Evolutionary conservation across 1,140 invertebrate genomes (phyloP).

Genomic region (Ylistrum balloti): DNA sequence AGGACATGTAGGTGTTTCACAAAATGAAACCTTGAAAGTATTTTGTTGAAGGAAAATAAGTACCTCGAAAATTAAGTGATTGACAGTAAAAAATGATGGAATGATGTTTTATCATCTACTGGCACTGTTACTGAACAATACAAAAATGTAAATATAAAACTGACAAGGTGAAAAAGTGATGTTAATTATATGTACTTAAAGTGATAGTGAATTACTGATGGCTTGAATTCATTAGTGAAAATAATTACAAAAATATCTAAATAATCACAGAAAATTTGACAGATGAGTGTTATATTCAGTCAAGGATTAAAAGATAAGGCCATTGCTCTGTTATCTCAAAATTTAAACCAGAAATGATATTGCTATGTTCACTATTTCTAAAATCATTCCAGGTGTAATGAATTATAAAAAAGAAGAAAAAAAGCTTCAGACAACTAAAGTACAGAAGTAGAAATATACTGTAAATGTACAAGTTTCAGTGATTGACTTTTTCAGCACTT

Average conservation of each 20-base stretch:
- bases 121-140: not conserved
- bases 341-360: constrained; percentile 22
- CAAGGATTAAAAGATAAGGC: not conserved
- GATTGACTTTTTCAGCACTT: too few relatives aligned
- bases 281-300: not conserved
- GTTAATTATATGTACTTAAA: not conserved
- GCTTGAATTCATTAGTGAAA: not conserved
- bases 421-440: too few relatives aligned
- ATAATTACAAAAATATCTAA: constrained; percentile 31
- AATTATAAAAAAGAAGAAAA: too few relatives aligned
- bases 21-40: not conserved
- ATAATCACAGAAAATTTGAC: not conserved
- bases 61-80: not conserved
- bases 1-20: too few relatives aligned
- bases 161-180: not conserved
- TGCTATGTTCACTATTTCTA: not conserved
- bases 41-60: not conserved
- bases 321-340: not conserved
- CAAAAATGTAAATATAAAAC: not conserved
- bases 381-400: not conserved
- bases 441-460: too few relatives aligned
- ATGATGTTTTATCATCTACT: not conserved
- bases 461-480: too few relatives aligned
- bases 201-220: constrained; percentile 10
- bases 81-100: not conserved